Evolutionary conservation across 2,113 vertebrate species (phyloP).

Genomic region (Sander lucioperca): DNA sequence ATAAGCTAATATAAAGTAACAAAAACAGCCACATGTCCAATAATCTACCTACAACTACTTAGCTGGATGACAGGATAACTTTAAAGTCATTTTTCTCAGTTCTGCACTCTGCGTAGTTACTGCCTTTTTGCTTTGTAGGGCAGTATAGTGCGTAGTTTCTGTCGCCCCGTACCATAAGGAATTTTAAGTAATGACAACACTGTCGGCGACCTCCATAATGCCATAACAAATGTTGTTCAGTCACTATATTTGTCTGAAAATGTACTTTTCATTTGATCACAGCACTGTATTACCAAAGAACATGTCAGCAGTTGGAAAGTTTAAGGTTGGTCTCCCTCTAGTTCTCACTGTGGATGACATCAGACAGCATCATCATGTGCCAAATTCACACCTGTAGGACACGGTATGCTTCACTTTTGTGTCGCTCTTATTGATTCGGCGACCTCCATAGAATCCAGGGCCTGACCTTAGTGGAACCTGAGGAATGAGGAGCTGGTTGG

Average conservation of each 20-base stretch:
- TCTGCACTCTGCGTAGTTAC: too few relatives aligned
- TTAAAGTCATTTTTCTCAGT: too few relatives aligned
- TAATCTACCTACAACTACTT: too few relatives aligned
- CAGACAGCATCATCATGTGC: slow-evolving; percentile 18
- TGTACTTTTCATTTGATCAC: slow-evolving; percentile 9
- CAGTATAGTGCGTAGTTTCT: too few relatives aligned
- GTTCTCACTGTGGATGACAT: slow-evolving; percentile 18
- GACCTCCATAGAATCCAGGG: slow-evolving; percentile 38
- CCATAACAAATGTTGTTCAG: too few relatives aligned
- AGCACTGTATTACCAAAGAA: background rate
- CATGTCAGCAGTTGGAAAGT: slow-evolving; percentile 15
- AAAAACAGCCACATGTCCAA: too few relatives aligned
- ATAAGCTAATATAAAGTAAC: too few relatives aligned
- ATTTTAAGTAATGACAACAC: too few relatives aligned
- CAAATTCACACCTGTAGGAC: slow-evolving; percentile 31
- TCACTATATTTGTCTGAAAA: background rate
- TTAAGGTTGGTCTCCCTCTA: background rate
- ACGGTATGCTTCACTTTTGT: background rate
- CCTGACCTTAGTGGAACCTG: slow-evolving; percentile 60
- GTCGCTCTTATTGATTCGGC: slow-evolving; percentile 38
- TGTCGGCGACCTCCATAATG: too few relatives aligned
- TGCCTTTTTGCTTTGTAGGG: too few relatives aligned
- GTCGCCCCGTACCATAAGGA: too few relatives aligned
- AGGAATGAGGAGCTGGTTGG: slow-evolving; percentile 64
- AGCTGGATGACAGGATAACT: too few relatives aligned